phyloP scores from a whole-genome alignment of 1,140 invertebrate genomes.

The Drosophila subpulchrella region DNA sequence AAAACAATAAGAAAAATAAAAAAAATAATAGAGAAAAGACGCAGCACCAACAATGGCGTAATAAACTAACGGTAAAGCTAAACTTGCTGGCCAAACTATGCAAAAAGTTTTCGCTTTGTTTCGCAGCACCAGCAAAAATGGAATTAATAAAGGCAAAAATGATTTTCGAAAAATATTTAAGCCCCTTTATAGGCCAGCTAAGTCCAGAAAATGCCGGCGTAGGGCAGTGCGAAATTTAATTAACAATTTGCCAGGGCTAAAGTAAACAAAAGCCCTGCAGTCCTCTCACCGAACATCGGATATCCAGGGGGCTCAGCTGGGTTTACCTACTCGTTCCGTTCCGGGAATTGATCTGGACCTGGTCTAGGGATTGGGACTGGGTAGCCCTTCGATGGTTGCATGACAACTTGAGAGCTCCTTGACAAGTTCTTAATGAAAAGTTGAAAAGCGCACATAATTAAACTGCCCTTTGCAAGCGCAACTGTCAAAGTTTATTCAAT shows the following conservation, averaged over 20 bases:
- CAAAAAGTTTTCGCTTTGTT: slow-evolving; percentile 52
- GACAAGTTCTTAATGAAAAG: slow-evolving; percentile 57
- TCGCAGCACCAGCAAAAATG: slow-evolving; percentile 44
- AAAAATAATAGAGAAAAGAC: slow-evolving; percentile 14
- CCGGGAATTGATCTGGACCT: slow-evolving; percentile 7
- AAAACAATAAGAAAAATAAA: slow-evolving; percentile 15
- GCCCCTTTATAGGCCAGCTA: slow-evolving; percentile 27
- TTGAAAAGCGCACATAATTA: slow-evolving; percentile 51
- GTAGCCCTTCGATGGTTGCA: slow-evolving; percentile 39
- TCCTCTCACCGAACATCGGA: slow-evolving; percentile 2
- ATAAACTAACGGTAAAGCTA: slow-evolving; percentile 69
- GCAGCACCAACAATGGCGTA: slow-evolving; percentile 64
- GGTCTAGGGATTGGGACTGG: slow-evolving; percentile 4
- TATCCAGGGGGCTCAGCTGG: slow-evolving; percentile 28
- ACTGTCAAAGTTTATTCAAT: slow-evolving; percentile 43
- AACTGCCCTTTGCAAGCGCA: slow-evolving; percentile 29
- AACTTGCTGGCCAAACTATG: slow-evolving; percentile 55
- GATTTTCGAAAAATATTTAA: slow-evolving; percentile 68
- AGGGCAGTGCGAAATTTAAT: slow-evolving; percentile 62
- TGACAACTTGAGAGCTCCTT: slow-evolving; percentile 45
- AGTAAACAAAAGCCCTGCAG: slow-evolving; percentile 50
- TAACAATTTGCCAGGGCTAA: slow-evolving; percentile 58
- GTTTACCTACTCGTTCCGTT: slow-evolving; percentile 8
- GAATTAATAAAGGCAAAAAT: slow-evolving; percentile 40
- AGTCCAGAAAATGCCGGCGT: slow-evolving; percentile 16